These are phyloP conservation scores for Amphipoea oculea DNA, from an alignment of 2,888 invertebrate genomes.

Conservation along the genomic window DNA sequence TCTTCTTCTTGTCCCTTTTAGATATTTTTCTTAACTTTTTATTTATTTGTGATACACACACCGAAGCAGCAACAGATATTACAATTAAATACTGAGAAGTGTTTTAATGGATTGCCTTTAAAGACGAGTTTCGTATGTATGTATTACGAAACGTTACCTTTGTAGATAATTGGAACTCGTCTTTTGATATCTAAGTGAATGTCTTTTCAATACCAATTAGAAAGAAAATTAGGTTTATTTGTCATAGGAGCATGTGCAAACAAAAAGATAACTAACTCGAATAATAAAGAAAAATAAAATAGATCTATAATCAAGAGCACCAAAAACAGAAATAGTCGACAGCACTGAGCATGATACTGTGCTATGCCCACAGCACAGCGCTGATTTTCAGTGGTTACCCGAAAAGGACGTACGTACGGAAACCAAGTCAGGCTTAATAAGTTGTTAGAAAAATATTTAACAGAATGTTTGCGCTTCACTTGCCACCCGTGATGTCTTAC, in stretches of 20 bases:
- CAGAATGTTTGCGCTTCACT: conserved; percentile 18
- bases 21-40: too few relatives aligned
- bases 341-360: too few relatives aligned
- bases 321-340: too few relatives aligned
- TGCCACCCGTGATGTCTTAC: conserved; percentile 7
- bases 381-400: neutral
- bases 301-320: too few relatives aligned
- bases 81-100: neutral
- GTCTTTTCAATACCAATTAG: conserved; percentile 3
- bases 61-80: neutral
- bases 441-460: conserved; percentile 17
- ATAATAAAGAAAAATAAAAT: too few relatives aligned
- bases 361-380: too few relatives aligned
- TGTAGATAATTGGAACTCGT: neutral
- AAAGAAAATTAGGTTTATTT: too few relatives aligned
- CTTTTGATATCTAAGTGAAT: neutral
- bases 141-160: neutral
- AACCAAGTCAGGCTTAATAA: neutral
- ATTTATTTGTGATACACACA: too few relatives aligned
- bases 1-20: neutral
- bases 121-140: too few relatives aligned
- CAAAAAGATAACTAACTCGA: too few relatives aligned
- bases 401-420: neutral
- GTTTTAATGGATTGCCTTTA: neutral
- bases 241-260: too few relatives aligned